A percentile compares a stretch with the other conserved stretches of the same genome.
These are phyloP conservation scores for Glaucopsyche alexis DNA, from an alignment of 2,888 invertebrate genomes.

Conservation along the genomic window DNA sequence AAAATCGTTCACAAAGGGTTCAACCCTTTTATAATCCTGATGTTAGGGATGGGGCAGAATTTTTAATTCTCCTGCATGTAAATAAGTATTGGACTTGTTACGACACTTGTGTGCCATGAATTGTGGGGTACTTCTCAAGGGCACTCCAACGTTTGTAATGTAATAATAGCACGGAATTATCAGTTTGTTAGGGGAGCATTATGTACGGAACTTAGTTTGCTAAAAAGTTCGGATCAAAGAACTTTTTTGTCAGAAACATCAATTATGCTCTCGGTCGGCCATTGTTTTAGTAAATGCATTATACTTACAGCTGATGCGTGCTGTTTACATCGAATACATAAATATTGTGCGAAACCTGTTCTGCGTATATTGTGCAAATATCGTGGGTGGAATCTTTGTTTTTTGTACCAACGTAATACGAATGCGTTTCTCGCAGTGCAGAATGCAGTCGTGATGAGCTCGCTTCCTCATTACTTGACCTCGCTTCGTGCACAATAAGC, in stretches of 20 bases:
- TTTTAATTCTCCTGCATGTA: slow-evolving; percentile 75
- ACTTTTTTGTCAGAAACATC: slow-evolving; percentile 13
- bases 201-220: slow-evolving; percentile 33
- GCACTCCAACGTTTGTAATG: slow-evolving; percentile 69
- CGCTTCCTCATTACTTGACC: slow-evolving; percentile 56
- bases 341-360: slow-evolving; percentile 30
- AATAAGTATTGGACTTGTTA: slow-evolving; percentile 77
- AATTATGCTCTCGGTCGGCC: not conserved
- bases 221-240: slow-evolving; percentile 20
- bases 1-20: slow-evolving; percentile 72
- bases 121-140: slow-evolving; percentile 75
- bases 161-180: slow-evolving; percentile 72
- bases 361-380: slow-evolving; percentile 32
- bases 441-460: slow-evolving; percentile 59
- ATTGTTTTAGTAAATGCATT: slow-evolving; percentile 17
- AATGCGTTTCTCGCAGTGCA: slow-evolving; percentile 51
- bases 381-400: slow-evolving; percentile 34
- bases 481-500: slow-evolving; percentile 42
- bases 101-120: slow-evolving; percentile 72
- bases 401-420: slow-evolving; percentile 34
- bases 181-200: slow-evolving; percentile 57
- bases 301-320: slow-evolving; percentile 22
- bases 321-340: slow-evolving; percentile 14
- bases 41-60: slow-evolving; percentile 70
- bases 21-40: slow-evolving; percentile 67